Conservation (phyloP, 2,113 vertebrate genomes). For the Paraplagusia blochii region DNA sequence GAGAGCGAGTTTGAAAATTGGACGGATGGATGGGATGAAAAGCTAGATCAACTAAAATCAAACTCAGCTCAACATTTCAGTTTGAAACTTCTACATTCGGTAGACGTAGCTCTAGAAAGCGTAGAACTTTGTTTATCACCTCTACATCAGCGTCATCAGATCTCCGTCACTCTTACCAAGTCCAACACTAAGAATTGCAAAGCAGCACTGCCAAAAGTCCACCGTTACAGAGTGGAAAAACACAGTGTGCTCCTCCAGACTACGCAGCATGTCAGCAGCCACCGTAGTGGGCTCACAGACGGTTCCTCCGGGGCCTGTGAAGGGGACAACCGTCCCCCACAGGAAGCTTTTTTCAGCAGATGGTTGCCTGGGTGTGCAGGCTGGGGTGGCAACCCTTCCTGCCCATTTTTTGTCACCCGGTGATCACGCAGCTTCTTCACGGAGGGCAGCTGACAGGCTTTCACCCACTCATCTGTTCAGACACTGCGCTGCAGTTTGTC, state of each 20-base stretch:
- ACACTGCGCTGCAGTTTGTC: conserved; percentile 41
- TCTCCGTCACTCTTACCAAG: too few relatives aligned
- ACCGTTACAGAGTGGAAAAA: conserved; percentile 3
- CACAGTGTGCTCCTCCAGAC: conserved; percentile 17
- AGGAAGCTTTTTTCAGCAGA: conserved; percentile 56
- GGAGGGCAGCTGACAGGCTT: conserved; percentile 53
- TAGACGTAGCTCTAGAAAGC: too few relatives aligned
- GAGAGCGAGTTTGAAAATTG: too few relatives aligned
- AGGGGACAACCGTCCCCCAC: conserved; percentile 30
- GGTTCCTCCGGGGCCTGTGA: conserved; percentile 33
- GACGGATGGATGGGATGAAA: too few relatives aligned
- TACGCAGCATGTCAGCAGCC: conserved; percentile 25
- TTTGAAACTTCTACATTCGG: too few relatives aligned
- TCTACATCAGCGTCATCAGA: too few relatives aligned
- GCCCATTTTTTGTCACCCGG: conserved; percentile 37
- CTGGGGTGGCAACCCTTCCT: conserved; percentile 43
- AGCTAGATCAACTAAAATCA: too few relatives aligned
- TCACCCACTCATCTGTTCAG: conserved; percentile 46
- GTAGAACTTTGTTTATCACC: too few relatives aligned
- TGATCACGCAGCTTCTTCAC: conserved; percentile 45
- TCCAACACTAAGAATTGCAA: too few relatives aligned
- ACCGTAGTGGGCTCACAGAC: conserved; percentile 11
- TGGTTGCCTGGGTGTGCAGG: conserved; percentile 58
- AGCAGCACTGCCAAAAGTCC: background rate
- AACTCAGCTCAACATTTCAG: too few relatives aligned